phyloP scores from a whole-genome alignment of 2,113 vertebrate genomes.

The Thomomys bottae region DNA sequence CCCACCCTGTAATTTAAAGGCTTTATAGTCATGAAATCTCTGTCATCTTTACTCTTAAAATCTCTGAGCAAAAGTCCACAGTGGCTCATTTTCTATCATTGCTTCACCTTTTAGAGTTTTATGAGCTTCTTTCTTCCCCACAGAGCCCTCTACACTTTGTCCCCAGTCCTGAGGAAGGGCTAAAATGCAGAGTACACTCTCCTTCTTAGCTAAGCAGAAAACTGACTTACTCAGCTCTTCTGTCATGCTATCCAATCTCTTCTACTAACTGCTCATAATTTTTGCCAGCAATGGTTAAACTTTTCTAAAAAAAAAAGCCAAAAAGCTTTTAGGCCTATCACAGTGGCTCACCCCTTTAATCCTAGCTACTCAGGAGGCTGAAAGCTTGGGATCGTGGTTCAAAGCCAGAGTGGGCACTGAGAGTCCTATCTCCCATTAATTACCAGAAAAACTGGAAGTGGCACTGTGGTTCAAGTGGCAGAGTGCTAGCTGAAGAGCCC shows the following conservation, averaged over 20 bases:
- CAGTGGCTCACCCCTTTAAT: too few species aligned
- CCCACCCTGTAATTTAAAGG: background rate
- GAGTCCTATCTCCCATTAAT: too few species aligned
- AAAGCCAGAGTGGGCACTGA: too few species aligned
- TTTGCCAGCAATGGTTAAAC: background rate
- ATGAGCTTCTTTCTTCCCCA: background rate
- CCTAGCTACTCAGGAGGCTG: too few species aligned
- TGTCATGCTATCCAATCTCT: background rate
- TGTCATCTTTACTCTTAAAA: background rate
- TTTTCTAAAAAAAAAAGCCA: background rate
- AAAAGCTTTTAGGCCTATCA: too few species aligned
- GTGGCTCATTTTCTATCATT: background rate
- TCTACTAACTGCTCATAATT: too few species aligned
- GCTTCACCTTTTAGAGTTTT: background rate
- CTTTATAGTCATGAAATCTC: background rate
- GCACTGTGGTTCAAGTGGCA: too few species aligned
- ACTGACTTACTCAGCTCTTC: background rate
- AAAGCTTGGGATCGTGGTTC: too few species aligned
- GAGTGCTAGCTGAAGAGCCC: too few species aligned
- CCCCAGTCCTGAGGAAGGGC: background rate
- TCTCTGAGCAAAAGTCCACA: background rate
- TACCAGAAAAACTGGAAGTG: too few species aligned
- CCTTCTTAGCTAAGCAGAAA: background rate
- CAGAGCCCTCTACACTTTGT: background rate
- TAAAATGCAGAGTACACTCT: background rate